Percentiles rank a stretch among this genome's conserved stretches.
Evolutionary conservation across 2,797 vertebrate species (phyloP).

Genomic region (Xiphophorus birchmanni): DNA sequence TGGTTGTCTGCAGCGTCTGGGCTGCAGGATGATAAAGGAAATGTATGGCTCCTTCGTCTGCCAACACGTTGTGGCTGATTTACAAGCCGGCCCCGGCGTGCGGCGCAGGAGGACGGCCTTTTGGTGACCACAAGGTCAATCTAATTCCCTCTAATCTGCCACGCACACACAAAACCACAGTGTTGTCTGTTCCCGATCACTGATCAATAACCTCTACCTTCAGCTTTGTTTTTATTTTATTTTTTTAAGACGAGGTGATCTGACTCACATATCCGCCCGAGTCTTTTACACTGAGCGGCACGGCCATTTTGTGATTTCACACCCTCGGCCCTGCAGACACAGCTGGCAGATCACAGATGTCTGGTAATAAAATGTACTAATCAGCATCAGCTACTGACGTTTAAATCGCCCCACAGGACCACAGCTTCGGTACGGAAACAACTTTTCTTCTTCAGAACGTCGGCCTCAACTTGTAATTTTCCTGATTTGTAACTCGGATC

Average conservation of each 20-base stretch:
- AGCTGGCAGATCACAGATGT: conserved; percentile 72
- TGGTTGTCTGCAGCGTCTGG: conserved; percentile 54
- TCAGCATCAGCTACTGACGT: conserved; percentile 54
- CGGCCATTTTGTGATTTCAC: conserved; percentile 9
- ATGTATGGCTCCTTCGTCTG: conserved; percentile 59
- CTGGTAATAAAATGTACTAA: conserved; percentile 65
- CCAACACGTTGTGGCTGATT: conserved; percentile 70
- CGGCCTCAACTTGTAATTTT: not conserved
- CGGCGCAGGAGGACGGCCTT: conserved; percentile 45
- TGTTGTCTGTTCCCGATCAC: conserved; percentile 18
- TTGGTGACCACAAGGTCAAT: conserved; percentile 64
- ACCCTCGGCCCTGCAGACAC: conserved; percentile 33
- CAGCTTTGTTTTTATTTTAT: conserved; percentile 1
- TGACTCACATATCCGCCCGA: not conserved
- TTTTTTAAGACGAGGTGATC: not conserved
- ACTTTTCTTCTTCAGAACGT: not conserved
- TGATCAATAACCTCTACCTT: conserved; percentile 29
- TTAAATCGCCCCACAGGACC: conserved; percentile 51
- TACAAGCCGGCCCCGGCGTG: conserved; percentile 53
- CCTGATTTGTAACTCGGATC: not conserved
- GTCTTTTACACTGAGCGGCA: not conserved
- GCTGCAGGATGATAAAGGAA: conserved; percentile 67
- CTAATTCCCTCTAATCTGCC: conserved; percentile 54
- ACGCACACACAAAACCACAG: conserved; percentile 25
- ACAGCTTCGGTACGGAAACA: conserved; percentile 32